These are phyloP conservation scores for Colossoma macropomum DNA, from an alignment of 2,113 vertebrate species.

Conservation along the genomic window DNA sequence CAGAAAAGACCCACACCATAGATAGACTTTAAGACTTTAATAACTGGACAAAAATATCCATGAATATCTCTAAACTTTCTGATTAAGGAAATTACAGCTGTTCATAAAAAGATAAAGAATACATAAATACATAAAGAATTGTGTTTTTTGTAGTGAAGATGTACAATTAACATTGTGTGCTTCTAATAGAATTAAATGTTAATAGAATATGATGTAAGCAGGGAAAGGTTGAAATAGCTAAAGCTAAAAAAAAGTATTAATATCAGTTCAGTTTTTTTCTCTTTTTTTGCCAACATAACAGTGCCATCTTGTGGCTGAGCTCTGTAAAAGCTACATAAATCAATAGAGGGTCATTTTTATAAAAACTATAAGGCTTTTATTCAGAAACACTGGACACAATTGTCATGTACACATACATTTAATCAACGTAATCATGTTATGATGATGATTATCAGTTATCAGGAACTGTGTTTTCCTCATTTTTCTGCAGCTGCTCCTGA, in stretches of 20 bases:
- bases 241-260: too few relatives aligned
- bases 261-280: neutral
- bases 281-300: neutral
- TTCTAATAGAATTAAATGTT: too few relatives aligned
- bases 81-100: too few relatives aligned
- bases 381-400: neutral
- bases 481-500: constrained; percentile 42
- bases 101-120: too few relatives aligned
- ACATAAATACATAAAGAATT: neutral
- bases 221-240: neutral
- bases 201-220: neutral
- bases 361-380: neutral
- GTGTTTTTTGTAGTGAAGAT: too few relatives aligned
- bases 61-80: neutral
- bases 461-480: constrained; percentile 1
- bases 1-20: neutral
- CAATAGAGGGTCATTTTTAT: neutral
- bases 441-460: neutral
- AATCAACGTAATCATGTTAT: neutral
- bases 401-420: neutral
- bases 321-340: neutral
- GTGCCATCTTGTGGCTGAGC: neutral
- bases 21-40: neutral
- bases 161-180: too few relatives aligned
- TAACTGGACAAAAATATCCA: neutral